Conservation (phyloP, 2,797 vertebrate species). For the Siniperca scherzeri region DNA sequence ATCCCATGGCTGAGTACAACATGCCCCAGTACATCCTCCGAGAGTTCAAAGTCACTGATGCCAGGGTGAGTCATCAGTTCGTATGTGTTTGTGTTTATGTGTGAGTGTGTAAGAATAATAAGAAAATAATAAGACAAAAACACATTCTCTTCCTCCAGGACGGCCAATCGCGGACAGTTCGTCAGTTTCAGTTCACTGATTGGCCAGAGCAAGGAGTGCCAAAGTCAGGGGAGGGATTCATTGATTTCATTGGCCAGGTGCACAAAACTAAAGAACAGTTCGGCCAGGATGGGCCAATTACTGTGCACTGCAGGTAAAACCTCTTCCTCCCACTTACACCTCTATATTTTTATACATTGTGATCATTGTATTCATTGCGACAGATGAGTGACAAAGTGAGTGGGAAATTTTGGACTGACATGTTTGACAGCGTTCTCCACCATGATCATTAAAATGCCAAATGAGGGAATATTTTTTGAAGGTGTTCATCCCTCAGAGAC, state of each 20-base stretch:
- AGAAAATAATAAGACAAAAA: neutral
- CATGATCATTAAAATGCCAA: neutral
- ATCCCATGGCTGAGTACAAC: slow-evolving; percentile 99
- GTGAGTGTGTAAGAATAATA: neutral
- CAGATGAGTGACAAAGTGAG: too few species aligned
- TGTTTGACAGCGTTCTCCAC: too few species aligned
- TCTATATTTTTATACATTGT: neutral
- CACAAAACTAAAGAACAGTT: slow-evolving; percentile 99
- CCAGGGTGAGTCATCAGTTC: slow-evolving; percentile 89
- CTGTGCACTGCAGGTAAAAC: slow-evolving; percentile 97
- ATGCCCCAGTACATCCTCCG: slow-evolving; percentile 99
- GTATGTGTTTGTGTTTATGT: neutral
- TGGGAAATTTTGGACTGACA: neutral
- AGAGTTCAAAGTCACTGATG: slow-evolving; percentile 99
- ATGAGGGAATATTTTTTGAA: neutral
- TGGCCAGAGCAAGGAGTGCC: slow-evolving; percentile 99
- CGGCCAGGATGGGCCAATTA: slow-evolving; percentile 98
- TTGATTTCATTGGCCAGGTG: slow-evolving; percentile 99
- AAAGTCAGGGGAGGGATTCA: slow-evolving; percentile 99
- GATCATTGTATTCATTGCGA: neutral
- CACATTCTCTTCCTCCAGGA: slow-evolving; percentile 84
- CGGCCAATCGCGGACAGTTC: slow-evolving; percentile 97
- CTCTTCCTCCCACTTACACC: neutral
- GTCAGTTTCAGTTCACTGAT: slow-evolving; percentile 99
- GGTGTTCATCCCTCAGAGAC: neutral